phyloP scores from a whole-genome alignment of 2,888 invertebrate species.

The Eupithecia vulgata region DNA sequence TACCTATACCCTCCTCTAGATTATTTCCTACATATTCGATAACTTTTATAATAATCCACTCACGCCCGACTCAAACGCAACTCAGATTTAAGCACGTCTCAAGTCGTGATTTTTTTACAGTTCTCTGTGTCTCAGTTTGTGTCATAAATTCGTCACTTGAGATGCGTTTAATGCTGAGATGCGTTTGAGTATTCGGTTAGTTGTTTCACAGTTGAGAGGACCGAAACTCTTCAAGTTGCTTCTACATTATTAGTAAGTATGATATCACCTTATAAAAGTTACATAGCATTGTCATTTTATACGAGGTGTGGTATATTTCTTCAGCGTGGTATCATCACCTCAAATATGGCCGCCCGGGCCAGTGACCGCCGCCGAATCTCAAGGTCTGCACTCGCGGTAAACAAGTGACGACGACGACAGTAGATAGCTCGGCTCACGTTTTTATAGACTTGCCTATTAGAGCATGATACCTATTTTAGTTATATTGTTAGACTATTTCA shows the following conservation, averaged over 20 bases:
- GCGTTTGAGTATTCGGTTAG: background rate
- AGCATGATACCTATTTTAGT: constrained; percentile 23
- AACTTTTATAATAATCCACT: background rate
- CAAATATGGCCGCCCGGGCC: constrained; percentile 58
- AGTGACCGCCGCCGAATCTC: constrained; percentile 82
- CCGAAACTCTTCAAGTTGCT: background rate
- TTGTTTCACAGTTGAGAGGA: background rate
- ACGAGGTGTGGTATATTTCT: background rate
- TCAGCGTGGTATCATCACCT: constrained; percentile 42
- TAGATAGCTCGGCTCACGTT: constrained; percentile 52
- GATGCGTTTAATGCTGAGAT: too few relatives aligned
- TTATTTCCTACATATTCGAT: background rate
- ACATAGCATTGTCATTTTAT: background rate
- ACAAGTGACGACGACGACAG: constrained; percentile 73
- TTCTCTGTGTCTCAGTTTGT: too few relatives aligned
- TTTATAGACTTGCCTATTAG: constrained; percentile 27
- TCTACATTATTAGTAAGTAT: background rate
- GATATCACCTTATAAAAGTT: background rate
- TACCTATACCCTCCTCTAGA: background rate
- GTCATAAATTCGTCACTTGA: too few relatives aligned
- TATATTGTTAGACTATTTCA: constrained; percentile 2
- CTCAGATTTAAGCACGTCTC: too few relatives aligned
- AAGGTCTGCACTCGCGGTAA: constrained; percentile 81
- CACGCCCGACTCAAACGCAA: too few relatives aligned
- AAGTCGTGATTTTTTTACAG: too few relatives aligned